Evolutionary conservation across 2,888 invertebrate species (phyloP), one percentile per base, ranked within the genome.

Genomic region (Hyppa rectilinea): DNA sequence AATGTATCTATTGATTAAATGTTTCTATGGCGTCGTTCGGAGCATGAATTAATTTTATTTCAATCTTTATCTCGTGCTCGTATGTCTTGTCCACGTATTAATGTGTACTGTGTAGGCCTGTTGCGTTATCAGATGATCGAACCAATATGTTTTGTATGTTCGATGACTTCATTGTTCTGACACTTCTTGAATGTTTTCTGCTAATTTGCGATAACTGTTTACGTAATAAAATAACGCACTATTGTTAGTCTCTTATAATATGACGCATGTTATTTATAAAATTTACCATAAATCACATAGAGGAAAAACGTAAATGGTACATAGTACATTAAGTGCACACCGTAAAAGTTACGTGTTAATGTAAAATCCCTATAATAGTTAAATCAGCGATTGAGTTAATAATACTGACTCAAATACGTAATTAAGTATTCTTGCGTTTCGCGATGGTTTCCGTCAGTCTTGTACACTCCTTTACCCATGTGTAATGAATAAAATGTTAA

Each of bases 1-100:
- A 40, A 53, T 45, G 23, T 43, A 47, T 14, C 17, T 43, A 63
- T 66, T 47, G 20, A 45, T 62, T 61, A 34, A 65, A 61, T 36
- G 20, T 55, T 75, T 56, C 26, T 34, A n/a, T 38, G 43, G 20
- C 36, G 26, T 26, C 38, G 34, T 36, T 14, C 55, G 12, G 14
- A 43, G 47, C 61, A n/a, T 31, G n/a, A 40, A 63, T 63, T 29
- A 31, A 69, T 45, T 55, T 47, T 31, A 65, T 52, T 29, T 58
- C 56, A 38, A 61, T 62, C 23, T 38, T 78, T 55, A 78, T 60
- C 65, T 78, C 60, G 64, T 29, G 26, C 34, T 40, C 4, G 45
- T 65, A 38, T 56, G n/a, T 58, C 45, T 61, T 62, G 56, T 61
- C 43, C 49, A 59, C 23, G 38, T 58, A 43, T 60, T 5, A 50